Evolutionary conservation across 2,113 vertebrate species (phyloP).

Genomic region (Catagonus wagneri): DNA sequence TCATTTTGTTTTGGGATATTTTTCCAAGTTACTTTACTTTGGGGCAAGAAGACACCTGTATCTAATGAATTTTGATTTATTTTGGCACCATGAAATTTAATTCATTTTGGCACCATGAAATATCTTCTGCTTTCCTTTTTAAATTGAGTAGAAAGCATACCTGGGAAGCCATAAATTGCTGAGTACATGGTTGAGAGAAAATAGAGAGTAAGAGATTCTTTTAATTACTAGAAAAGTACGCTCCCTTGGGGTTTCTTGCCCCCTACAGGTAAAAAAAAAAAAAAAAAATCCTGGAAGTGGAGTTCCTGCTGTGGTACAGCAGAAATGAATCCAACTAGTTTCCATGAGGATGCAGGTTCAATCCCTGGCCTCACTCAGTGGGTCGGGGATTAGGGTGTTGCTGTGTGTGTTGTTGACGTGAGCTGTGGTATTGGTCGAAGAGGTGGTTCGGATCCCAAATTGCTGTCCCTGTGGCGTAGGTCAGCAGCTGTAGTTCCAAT

Average conservation of each 20-base stretch:
- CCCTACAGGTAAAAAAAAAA: background rate
- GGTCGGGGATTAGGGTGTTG: too few species aligned
- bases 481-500: too few species aligned
- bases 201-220: background rate
- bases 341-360: too few species aligned
- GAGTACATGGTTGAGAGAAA: background rate
- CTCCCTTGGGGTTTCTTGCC: background rate
- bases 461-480: too few species aligned
- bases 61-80: constrained; percentile 28
- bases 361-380: too few species aligned
- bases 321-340: too few species aligned
- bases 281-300: too few species aligned
- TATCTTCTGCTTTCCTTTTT: constrained; percentile 41
- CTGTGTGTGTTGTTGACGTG: too few species aligned
- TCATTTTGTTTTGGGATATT: background rate
- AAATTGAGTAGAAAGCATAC: constrained; percentile 15
- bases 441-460: too few species aligned
- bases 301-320: too few species aligned
- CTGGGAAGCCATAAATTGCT: constrained; percentile 28
- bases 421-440: too few species aligned
- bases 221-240: background rate
- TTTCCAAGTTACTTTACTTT: background rate
- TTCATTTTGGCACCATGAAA: constrained; percentile 36
- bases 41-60: constrained; percentile 23
- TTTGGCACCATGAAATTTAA: constrained; percentile 23